Evolutionary conservation across 1,140 invertebrate genomes (phyloP), one percentile per base, ranked within the genome.

Genomic region (Bombus fervidus): DNA sequence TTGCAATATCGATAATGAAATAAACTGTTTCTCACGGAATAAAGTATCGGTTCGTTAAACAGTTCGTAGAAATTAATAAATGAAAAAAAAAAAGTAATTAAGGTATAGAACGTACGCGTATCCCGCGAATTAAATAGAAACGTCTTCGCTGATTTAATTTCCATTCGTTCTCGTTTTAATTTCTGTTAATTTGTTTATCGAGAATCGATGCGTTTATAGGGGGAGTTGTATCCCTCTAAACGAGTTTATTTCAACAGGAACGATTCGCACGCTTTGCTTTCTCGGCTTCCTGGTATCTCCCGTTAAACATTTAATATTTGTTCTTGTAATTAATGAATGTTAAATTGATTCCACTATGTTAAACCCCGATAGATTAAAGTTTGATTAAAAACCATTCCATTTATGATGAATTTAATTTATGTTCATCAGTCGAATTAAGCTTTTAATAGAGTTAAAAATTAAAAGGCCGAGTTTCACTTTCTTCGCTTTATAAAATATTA

Each of bases 181-280:
- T 80, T 39, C 43, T n/a, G 64, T 78, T 64, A 77, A 78, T 78
- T 66, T 78, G 59, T 78, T 59, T 66, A 78, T 78, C 76, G 76
- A 64, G 31, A 78, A 78, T 57, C 66, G 78, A 53, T 71, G 78
- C 66, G 25, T 75, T 76, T 37, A 76, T 76, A 39, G 34, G 59
- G 3, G 41, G n/a, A n/a, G 37, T 22, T 25, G 22, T 37, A 72
- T 81, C 18, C 22, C 53, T 59, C 39, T 13, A 15, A 75, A 37
- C 71, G 72, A 41, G 39, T 82, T 75, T 47, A 64, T 75, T 66
- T 22, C 12, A 47, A 62, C 31, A 41, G 71, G 10, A 75, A 66
- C 41, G 71, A 37, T 39, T 43, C n/a, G 10, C 25, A 22, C 1
- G 39, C 22, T 9, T 73, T 53, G 12, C 37, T 31, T 31, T 18